Evolutionary conservation across 1,140 invertebrate genomes (phyloP), one percentile per base, ranked within the genome.

Genomic region (Euglossa dilemma): DNA sequence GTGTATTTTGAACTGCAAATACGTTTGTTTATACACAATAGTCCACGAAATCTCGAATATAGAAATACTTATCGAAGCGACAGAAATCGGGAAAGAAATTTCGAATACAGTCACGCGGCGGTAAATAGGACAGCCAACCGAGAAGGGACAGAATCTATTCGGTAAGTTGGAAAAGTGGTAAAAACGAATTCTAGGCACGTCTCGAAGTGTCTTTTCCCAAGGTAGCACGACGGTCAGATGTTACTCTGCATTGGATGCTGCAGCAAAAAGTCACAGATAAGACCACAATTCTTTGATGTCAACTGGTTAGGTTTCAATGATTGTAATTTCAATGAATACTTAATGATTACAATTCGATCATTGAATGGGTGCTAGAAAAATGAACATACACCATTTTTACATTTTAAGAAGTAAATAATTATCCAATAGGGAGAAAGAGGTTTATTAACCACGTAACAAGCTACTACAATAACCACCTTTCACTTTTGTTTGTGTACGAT

Each of bases 131-230:
- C 76, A 59, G 6, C 64, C 7, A 18, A 61, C 25, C 14, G 28
- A 50, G 28, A 52, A 61, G 54, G 3, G 43, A 56, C 50, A 61
- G 69, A 75, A 56, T 75, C 43, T 50, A 75, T 74, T 67, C 43
- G 20, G 52, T 57, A 54, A 67, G 23, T 23, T 71, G 36, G 64
- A 36, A 72, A 74, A 85, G 36, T 85, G 70, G 43, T 45, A 43
- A 61, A 82, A 50, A 85, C 47, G 84, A 82, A 87, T 87, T 87
- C 84, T 69, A 69, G n/a, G 70, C 84, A 85, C 84, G 85, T 87
- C 12, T n/a, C 57, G 56, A 54, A 23, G 45, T 67, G 72, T 73
- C 73, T 76, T 70, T 76, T 63, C 67, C 64, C 25, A 20, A n/a
- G 25, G 61, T 57, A 75, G 50, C 36, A 12, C 50, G 16, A 25